phyloP scores from a whole-genome alignment of 2,888 invertebrate species.

The Drosophila prolongata region DNA sequence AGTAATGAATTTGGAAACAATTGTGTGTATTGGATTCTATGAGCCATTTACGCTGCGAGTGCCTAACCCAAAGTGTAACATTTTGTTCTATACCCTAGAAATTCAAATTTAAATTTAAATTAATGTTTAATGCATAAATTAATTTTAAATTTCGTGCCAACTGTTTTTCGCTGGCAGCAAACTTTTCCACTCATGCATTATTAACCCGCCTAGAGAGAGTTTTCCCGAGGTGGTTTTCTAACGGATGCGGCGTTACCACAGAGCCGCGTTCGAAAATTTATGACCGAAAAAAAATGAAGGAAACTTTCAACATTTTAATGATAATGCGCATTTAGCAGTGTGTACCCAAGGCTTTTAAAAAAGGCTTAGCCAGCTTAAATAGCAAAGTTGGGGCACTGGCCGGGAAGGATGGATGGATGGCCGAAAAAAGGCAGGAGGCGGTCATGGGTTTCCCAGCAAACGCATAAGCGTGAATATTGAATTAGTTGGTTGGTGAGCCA shows the following conservation, averaged over 20 bases:
- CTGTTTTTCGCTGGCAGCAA: conserved; percentile 41
- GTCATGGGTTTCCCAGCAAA: conserved; percentile 49
- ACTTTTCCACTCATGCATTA: conserved; percentile 67
- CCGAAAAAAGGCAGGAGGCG: conserved; percentile 2
- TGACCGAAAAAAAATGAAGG: conserved; percentile 55
- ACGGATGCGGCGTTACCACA: conserved; percentile 47
- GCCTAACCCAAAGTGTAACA: background rate
- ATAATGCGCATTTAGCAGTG: conserved; percentile 80
- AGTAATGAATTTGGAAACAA: background rate
- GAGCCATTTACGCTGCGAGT: background rate
- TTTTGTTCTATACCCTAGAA: background rate
- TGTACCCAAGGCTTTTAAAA: conserved; percentile 78
- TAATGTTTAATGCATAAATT: conserved; percentile 60
- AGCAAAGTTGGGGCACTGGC: conserved; percentile 61
- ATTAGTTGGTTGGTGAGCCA: conserved; percentile 51
- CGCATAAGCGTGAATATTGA: conserved; percentile 74
- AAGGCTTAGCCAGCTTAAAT: conserved; percentile 78
- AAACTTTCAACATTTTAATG: conserved; percentile 79
- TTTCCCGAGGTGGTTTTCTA: conserved; percentile 50
- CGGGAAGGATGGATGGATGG: conserved; percentile 16
- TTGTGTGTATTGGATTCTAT: background rate
- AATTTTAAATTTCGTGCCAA: conserved; percentile 42
- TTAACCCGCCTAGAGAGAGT: conserved; percentile 54
- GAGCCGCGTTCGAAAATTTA: conserved; percentile 61
- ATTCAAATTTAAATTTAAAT: conserved; percentile 44